Percentiles rank a stretch among this genome's conserved stretches.
Evolutionary conservation across 2,797 vertebrate genomes (phyloP).

Genomic region (Rousettus madagascariensis): DNA sequence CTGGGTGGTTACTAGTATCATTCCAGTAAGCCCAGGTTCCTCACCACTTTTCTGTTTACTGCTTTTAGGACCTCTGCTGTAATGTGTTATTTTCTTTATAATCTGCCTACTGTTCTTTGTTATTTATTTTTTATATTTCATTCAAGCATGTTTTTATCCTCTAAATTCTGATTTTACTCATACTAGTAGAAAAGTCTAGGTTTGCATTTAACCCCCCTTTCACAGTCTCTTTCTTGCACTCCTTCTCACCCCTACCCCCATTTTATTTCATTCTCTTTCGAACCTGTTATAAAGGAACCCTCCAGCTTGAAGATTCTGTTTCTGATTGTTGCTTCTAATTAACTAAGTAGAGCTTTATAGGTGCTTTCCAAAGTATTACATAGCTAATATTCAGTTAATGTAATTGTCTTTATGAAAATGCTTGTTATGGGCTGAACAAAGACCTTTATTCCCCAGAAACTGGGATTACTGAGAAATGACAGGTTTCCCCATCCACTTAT

Average conservation of each 20-base stretch:
- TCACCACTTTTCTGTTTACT: not conserved
- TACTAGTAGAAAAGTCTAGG: constrained; percentile 29
- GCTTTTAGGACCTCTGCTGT: not conserved
- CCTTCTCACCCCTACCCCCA: not conserved
- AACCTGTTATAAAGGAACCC: not conserved
- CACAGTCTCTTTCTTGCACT: not conserved
- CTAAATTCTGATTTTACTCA: not conserved
- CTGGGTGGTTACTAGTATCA: not conserved
- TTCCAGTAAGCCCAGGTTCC: not conserved
- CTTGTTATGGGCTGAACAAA: constrained; percentile 1
- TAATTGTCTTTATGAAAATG: not conserved
- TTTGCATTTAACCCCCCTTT: not conserved
- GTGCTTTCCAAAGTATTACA: not conserved
- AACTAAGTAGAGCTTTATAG: not conserved
- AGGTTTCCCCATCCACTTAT: not conserved
- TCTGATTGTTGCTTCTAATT: constrained; percentile 42
- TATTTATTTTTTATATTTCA: not conserved
- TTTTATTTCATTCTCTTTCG: constrained; percentile 5
- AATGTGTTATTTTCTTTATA: not conserved
- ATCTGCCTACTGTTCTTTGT: not conserved
- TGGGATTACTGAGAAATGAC: not conserved
- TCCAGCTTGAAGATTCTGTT: not conserved
- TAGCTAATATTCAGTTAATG: not conserved
- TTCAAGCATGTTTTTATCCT: not conserved
- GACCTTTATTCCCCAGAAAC: constrained; percentile 3